phyloP scores from a whole-genome alignment of 92 coral and sea anemone genomes.

The Bergia sp. region DNA sequence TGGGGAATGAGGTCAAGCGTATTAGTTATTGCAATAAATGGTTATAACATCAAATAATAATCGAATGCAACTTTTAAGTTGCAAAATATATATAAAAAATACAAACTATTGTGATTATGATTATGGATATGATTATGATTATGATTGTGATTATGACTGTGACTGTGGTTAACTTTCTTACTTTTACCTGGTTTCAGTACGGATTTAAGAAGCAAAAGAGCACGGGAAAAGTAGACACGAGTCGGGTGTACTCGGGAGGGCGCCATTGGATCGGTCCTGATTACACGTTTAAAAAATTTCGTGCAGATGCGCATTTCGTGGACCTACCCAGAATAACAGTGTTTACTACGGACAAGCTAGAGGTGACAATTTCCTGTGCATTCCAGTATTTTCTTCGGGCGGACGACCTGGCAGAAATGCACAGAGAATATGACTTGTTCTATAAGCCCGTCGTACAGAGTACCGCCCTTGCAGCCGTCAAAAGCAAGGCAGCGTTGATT shows the following conservation, averaged over 20 bases:
- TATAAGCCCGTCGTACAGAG: slow-evolving; percentile 44
- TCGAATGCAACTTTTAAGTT: too few species aligned
- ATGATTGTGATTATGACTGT: not conserved
- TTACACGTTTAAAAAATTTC: slow-evolving; percentile 70
- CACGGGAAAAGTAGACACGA: slow-evolving; percentile 72
- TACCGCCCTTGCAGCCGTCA: slow-evolving; percentile 31
- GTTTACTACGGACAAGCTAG: slow-evolving; percentile 71
- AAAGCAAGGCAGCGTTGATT: slow-evolving; percentile 63
- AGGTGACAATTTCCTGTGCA: slow-evolving; percentile 64
- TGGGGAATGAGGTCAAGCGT: too few species aligned
- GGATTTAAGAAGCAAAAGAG: slow-evolving; percentile 70
- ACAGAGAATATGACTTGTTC: slow-evolving; percentile 70
- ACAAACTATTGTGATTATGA: too few species aligned
- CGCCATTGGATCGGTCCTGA: slow-evolving; percentile 81
- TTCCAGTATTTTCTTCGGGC: slow-evolving; percentile 74
- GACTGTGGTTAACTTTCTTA: not conserved
- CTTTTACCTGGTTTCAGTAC: slow-evolving; percentile 39
- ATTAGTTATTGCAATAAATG: too few species aligned
- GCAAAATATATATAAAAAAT: too few species aligned
- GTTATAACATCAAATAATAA: too few species aligned
- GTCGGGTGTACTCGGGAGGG: slow-evolving; percentile 63
- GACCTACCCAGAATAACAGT: slow-evolving; percentile 59
- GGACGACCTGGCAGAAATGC: slow-evolving; percentile 70
- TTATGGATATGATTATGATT: not conserved
- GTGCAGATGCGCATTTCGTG: slow-evolving; percentile 69